Conservation (phyloP, 2,113 vertebrate genomes). For the Odocoileus hemionus region DNA sequence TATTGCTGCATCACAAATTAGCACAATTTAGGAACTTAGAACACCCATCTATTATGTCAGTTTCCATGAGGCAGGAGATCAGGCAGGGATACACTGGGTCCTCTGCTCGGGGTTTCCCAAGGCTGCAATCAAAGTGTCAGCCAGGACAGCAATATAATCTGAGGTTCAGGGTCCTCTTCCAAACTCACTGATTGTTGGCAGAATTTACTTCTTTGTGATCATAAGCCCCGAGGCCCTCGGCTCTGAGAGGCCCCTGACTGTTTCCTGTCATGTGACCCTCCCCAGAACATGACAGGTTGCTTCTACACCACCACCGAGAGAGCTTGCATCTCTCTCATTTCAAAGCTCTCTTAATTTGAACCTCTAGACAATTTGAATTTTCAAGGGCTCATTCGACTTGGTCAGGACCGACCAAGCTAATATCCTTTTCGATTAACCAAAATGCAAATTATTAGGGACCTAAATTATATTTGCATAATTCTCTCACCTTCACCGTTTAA, state of each 20-base stretch:
- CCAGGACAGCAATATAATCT: background rate
- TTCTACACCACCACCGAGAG: background rate
- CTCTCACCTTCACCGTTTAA: background rate
- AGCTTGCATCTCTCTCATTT: background rate
- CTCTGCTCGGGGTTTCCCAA: background rate
- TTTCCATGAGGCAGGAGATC: background rate
- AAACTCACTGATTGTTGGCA: background rate
- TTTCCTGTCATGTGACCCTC: background rate
- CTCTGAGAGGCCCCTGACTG: background rate
- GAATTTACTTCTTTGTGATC: background rate
- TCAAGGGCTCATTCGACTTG: background rate
- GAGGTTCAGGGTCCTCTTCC: background rate
- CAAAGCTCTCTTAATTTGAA: background rate
- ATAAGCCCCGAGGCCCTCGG: background rate
- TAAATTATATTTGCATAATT: background rate
- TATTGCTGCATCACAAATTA: conserved; percentile 39
- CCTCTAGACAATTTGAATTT: background rate
- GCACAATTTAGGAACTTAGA: conserved; percentile 43
- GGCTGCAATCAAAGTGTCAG: background rate
- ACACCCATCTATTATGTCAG: background rate
- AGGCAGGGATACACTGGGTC: background rate
- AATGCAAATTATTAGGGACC: background rate
- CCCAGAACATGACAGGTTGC: background rate
- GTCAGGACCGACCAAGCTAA: background rate
- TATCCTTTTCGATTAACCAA: background rate